Conservation (phyloP, 2,888 invertebrate species). For the Ametastegia equiseti region DNA sequence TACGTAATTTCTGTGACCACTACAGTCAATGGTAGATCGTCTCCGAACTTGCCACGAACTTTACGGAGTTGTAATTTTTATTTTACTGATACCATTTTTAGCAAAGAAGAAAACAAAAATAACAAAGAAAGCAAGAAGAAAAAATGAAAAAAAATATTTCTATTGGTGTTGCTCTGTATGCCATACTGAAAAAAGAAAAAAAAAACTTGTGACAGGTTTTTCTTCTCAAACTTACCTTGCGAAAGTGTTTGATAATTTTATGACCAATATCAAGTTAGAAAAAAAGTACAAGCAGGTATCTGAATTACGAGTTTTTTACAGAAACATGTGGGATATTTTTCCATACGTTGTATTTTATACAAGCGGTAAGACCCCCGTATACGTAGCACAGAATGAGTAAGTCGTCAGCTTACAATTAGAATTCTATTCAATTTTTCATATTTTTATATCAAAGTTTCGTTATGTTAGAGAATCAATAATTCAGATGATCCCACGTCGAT, state of each 20-base stretch:
- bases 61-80: background rate
- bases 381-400: background rate
- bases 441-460: constrained; percentile 22
- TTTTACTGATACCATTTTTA: background rate
- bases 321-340: background rate
- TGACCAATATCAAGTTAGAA: no score
- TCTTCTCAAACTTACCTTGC: no score
- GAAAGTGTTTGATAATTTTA: background rate
- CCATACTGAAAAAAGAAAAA: background rate
- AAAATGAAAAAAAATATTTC: background rate
- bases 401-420: background rate
- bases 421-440: constrained; percentile 29
- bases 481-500: no score
- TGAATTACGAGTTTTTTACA: background rate
- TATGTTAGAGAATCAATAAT: background rate
- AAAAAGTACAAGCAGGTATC: background rate
- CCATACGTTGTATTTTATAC: background rate
- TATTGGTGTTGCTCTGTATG: background rate
- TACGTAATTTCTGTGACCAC: background rate
- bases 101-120: no score
- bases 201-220: no score
- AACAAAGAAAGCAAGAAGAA: background rate
- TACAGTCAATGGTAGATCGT: background rate
- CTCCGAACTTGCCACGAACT: background rate
- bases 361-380: background rate